These are phyloP conservation scores for Monochamus saltuarius DNA, from an alignment of 1,140 invertebrate genomes.

Conservation along the genomic window DNA sequence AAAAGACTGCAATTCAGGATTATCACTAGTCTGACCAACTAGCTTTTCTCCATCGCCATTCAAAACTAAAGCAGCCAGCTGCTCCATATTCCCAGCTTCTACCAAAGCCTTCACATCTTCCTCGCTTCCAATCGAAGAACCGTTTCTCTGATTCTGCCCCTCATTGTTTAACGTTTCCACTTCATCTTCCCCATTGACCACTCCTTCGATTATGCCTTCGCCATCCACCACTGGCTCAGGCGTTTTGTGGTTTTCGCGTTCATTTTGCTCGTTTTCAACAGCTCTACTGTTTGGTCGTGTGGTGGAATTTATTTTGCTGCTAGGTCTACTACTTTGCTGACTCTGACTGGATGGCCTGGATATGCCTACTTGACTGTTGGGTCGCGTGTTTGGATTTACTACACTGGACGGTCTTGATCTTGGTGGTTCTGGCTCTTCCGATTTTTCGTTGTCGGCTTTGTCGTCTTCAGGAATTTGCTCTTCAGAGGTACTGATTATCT, in stretches of 20 bases:
- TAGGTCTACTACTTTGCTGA: constrained; percentile 16
- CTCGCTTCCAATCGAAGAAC: constrained; percentile 52
- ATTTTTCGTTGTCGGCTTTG: constrained; percentile 16
- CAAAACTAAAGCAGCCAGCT: constrained; percentile 82
- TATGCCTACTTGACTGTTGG: constrained; percentile 7
- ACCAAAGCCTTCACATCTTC: constrained; percentile 64
- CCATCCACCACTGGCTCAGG: constrained; percentile 48
- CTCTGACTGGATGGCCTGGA: constrained; percentile 9
- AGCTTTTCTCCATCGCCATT: constrained; percentile 82
- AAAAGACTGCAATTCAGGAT: constrained; percentile 85
- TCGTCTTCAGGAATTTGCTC: constrained; percentile 22
- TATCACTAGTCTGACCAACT: constrained; percentile 68
- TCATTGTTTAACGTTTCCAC: constrained; percentile 60
- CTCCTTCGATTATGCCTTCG: constrained; percentile 46
- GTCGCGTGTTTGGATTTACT: constrained; percentile 5
- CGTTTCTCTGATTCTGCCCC: constrained; percentile 45
- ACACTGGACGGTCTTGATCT: constrained; percentile 46
- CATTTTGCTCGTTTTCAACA: constrained; percentile 9
- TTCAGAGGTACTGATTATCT: constrained; percentile 32
- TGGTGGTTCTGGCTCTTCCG: constrained; percentile 4
- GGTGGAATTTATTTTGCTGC: constrained; percentile 13
- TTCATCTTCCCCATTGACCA: constrained; percentile 65
- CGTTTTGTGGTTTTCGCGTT: constrained; percentile 49
- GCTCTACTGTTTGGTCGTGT: constrained; percentile 42
- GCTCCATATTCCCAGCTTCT: constrained; percentile 80